Percentiles rank a stretch among this genome's conserved stretches.
These are phyloP conservation scores for Otus scops DNA, from an alignment of 2,797 vertebrate genomes.

Conservation along the genomic window DNA sequence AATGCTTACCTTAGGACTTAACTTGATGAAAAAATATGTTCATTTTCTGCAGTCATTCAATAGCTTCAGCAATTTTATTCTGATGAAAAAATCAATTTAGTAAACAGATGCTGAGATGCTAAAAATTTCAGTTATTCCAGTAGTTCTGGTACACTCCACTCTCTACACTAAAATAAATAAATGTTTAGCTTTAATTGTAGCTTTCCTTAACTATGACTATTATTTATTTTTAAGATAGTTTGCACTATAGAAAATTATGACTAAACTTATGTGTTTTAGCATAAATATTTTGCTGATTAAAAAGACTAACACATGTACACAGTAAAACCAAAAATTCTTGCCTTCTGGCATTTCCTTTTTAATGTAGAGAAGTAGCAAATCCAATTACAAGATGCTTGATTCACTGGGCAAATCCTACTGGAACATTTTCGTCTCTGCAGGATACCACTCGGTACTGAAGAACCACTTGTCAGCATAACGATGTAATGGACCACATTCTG, in stretches of 20 bases:
- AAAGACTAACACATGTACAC: neutral
- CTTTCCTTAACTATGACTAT: neutral
- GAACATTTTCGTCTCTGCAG: constrained; percentile 35
- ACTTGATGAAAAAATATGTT: neutral
- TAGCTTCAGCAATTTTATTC: neutral
- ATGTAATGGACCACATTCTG: constrained; percentile 37
- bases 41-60: neutral
- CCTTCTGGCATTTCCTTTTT: constrained; percentile 13
- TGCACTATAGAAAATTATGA: neutral
- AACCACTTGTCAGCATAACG: constrained; percentile 47
- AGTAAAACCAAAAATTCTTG: neutral
- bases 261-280: neutral
- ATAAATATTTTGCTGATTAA: constrained; percentile 38
- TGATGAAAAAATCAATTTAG: neutral
- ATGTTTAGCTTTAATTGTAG: neutral
- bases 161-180: neutral
- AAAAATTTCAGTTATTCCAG: neutral
- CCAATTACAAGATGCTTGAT: constrained; percentile 42
- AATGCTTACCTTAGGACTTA: neutral
- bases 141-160: neutral
- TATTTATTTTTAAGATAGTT: neutral
- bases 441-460: constrained; percentile 41
- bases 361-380: constrained; percentile 22
- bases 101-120: neutral
- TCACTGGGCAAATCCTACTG: constrained; percentile 42